Evolutionary conservation across 1,140 invertebrate species (phyloP).

Genomic region (Drosophila pectinifera): DNA sequence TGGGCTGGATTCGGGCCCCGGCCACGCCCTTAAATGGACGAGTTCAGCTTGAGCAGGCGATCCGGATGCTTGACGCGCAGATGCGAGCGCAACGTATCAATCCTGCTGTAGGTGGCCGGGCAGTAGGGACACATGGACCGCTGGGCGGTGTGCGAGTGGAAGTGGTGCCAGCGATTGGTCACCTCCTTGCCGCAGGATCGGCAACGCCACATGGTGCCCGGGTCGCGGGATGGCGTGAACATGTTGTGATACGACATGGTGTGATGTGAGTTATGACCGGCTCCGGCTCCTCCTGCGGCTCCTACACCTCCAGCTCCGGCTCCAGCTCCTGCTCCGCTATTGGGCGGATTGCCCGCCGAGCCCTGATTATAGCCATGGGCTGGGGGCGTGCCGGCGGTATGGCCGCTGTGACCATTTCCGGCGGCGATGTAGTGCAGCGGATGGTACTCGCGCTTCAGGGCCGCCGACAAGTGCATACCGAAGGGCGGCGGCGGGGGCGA

Average conservation of each 20-base stretch:
- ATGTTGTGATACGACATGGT: slow-evolving; percentile 92
- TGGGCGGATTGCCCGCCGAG: slow-evolving; percentile 30
- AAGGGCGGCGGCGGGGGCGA: slow-evolving; percentile 74
- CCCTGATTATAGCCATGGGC: slow-evolving; percentile 63
- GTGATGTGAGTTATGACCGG: slow-evolving; percentile 82
- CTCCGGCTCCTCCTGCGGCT: slow-evolving; percentile 19
- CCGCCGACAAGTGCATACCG: slow-evolving; percentile 77
- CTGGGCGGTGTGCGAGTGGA: slow-evolving; percentile 92
- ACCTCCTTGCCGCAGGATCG: slow-evolving; percentile 93
- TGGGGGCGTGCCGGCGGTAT: slow-evolving; percentile 56
- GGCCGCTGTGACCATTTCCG: slow-evolving; percentile 62
- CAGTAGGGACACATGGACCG: slow-evolving; percentile 93
- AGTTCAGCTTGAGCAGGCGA: slow-evolving; percentile 80
- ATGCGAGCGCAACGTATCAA: slow-evolving; percentile 92
- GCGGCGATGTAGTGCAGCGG: slow-evolving; percentile 73
- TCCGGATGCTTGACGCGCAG: slow-evolving; percentile 90
- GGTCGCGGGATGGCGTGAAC: slow-evolving; percentile 90
- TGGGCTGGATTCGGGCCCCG: slow-evolving; percentile 26
- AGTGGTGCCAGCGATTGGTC: slow-evolving; percentile 94
- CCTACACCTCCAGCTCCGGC: slow-evolving; percentile 37
- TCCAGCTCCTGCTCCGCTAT: slow-evolving; percentile 19
- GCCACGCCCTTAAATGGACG: slow-evolving; percentile 68
- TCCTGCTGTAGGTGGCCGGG: slow-evolving; percentile 93
- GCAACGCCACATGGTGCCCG: slow-evolving; percentile 90
- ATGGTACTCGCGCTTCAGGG: slow-evolving; percentile 78